Conservation (phyloP, 2,888 invertebrate genomes). For the Dryadula phaetusa region DNA sequence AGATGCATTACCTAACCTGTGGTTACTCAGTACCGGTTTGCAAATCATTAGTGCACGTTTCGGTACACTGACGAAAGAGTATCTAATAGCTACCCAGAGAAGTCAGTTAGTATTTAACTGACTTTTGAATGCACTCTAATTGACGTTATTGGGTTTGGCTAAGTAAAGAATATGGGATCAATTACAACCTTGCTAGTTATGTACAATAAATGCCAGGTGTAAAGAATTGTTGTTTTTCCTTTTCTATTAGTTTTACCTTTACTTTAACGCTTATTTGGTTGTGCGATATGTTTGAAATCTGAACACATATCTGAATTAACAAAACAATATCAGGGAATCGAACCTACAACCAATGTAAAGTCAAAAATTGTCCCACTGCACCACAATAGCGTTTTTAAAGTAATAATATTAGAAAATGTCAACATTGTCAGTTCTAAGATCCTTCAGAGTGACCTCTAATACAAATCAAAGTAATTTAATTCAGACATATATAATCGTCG, state of each 20-base stretch:
- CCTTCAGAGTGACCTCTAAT: too few relatives aligned
- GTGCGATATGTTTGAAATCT: too few relatives aligned
- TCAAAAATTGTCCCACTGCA: too few relatives aligned
- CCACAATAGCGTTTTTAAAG: too few relatives aligned
- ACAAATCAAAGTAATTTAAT: not conserved
- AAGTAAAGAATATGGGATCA: conserved; percentile 8
- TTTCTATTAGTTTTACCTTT: too few relatives aligned
- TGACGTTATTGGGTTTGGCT: not conserved
- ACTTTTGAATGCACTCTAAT: not conserved
- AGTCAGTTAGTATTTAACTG: not conserved
- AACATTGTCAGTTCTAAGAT: not conserved
- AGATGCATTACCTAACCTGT: conserved; percentile 23
- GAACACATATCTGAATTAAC: too few relatives aligned
- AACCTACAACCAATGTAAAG: too few relatives aligned
- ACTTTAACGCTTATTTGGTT: too few relatives aligned
- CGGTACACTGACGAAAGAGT: conserved; percentile 21
- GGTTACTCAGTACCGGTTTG: conserved; percentile 25
- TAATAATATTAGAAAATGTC: not conserved
- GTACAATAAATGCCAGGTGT: not conserved
- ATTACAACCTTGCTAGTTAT: conserved; percentile 11
- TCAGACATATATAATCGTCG: not conserved
- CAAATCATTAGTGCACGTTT: conserved; percentile 24
- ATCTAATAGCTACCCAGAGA: not conserved
- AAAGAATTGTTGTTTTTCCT: too few relatives aligned
- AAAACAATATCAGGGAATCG: too few relatives aligned